Conservation (phyloP, 2,113 vertebrate genomes). For the Phylloscopus trochiloides region DNA sequence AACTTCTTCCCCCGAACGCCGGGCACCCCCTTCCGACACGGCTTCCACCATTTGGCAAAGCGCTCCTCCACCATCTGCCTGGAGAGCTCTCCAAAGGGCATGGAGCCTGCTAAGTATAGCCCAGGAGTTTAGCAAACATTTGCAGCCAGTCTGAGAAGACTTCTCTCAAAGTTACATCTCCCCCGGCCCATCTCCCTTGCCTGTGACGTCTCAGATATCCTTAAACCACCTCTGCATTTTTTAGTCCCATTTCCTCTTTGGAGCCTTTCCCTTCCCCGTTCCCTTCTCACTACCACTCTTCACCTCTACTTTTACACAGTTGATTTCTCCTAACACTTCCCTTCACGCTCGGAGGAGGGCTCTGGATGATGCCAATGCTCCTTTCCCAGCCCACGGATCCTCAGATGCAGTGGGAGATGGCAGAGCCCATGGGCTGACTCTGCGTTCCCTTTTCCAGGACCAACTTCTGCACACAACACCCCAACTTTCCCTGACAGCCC, state of each 20-base stretch:
- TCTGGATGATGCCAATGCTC: slow-evolving; percentile 20
- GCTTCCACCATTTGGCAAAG: slow-evolving; percentile 25
- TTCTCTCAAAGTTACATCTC: slow-evolving; percentile 5
- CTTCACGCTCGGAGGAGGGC: neutral
- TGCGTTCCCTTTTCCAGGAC: neutral
- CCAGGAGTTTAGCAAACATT: slow-evolving; percentile 12
- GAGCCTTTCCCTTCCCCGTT: neutral
- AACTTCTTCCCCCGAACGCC: neutral
- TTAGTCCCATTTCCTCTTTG: neutral
- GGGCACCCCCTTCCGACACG: neutral
- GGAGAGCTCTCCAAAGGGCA: slow-evolving; percentile 51
- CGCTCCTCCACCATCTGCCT: neutral
- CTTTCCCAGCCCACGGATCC: neutral
- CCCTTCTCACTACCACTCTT: slow-evolving; percentile 24
- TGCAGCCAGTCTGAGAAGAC: neutral
- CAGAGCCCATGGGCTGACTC: neutral
- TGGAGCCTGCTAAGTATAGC: slow-evolving; percentile 26
- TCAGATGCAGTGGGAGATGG: neutral
- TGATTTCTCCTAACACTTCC: neutral
- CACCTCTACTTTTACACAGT: neutral
- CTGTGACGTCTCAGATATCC: neutral
- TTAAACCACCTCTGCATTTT: neutral
- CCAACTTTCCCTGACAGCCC: neutral
- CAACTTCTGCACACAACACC: neutral
- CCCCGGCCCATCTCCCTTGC: neutral